Conservation (phyloP, 64 coral and sea anemone genomes). For the Pocillopora damicornis region DNA sequence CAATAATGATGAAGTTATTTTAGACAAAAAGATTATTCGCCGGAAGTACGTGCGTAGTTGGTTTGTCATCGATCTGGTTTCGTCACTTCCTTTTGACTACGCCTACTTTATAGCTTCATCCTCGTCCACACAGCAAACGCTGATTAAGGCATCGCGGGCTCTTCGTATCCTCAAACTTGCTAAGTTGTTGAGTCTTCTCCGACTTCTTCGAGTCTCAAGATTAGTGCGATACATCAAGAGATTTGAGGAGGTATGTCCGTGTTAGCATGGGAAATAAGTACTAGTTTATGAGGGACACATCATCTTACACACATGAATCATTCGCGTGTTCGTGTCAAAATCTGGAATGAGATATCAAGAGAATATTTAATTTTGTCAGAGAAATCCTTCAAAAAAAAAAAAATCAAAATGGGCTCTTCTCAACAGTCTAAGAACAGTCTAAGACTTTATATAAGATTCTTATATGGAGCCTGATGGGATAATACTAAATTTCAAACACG, state of each 20-base stretch:
- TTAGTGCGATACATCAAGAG: slow-evolving; percentile 93
- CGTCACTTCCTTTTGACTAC: slow-evolving; percentile 97
- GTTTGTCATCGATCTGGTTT: slow-evolving; percentile 84
- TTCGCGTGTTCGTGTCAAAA: no score
- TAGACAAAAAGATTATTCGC: slow-evolving; percentile 74
- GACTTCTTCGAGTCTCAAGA: slow-evolving; percentile 89
- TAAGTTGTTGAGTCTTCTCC: slow-evolving; percentile 82
- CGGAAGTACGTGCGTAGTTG: slow-evolving; percentile 74
- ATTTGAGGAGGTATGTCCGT: slow-evolving; percentile 88
- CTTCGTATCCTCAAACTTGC: slow-evolving; percentile 96
- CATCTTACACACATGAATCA: background rate
- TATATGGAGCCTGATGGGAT: no score
- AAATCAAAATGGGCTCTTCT: no score
- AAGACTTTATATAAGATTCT: no score
- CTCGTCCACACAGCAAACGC: slow-evolving; percentile 50
- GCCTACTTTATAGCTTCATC: slow-evolving; percentile 88
- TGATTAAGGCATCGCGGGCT: slow-evolving; percentile 88
- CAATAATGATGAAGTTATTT: slow-evolving; percentile 91
- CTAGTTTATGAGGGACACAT: background rate
- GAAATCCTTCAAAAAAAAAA: no score
- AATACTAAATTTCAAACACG: no score
- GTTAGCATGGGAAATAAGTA: background rate
- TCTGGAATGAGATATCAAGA: no score
- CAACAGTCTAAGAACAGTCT: no score
- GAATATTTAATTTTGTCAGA: no score